Evolutionary conservation across 2,888 invertebrate species (phyloP), one percentile per base, ranked within the genome.

Genomic region (Therioaphis trifolii): DNA sequence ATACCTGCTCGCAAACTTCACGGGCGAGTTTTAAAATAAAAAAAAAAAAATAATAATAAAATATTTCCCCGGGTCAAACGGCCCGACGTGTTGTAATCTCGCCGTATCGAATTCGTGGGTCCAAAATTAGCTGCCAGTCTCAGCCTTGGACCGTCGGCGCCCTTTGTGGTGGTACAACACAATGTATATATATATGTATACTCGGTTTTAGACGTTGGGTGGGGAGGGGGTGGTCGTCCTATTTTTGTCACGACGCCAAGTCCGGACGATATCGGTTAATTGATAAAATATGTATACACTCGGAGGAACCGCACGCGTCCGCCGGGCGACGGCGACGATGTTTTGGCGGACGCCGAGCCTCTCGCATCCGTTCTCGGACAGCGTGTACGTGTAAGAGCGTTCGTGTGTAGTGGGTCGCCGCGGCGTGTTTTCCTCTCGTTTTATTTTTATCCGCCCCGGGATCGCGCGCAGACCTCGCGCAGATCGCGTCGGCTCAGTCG

Each of bases 81-180:
- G 14, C 27, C 4, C 61, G 14, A 18, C 18, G 1, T 4, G 18
- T 52, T 52, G n/a, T n/a, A n/a, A n/a, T n/a, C n/a, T 11, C 61
- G 5, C 40, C 68, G 29, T 35, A 40, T 21, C 68, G 40, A 40
- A 40, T 40, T 21, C 68, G 58, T 5, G 63, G 63, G 29, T 61
- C 58, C 46, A n/a, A 35, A 77, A 77, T 63, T 77, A 77, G 77
- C 77, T 66, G 77, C 77, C 66, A 63, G 29, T 76, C 63, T 63
- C 77, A 77, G 58, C 74, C 2, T 21, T n/a, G 7, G 2, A 11
- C 21, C n/a, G 40, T 4, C 35, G 68, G n/a, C 15, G 14, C 27
- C 11, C 18, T 49, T 46, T 46, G 71, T 15, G 11, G 9, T n/a
- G 24, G 21, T 71, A 24, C 24, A 24, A n/a, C n/a, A n/a, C n/a